phyloP scores from a whole-genome alignment of 1,140 invertebrate species.

The Bilobella aurantiaca region DNA sequence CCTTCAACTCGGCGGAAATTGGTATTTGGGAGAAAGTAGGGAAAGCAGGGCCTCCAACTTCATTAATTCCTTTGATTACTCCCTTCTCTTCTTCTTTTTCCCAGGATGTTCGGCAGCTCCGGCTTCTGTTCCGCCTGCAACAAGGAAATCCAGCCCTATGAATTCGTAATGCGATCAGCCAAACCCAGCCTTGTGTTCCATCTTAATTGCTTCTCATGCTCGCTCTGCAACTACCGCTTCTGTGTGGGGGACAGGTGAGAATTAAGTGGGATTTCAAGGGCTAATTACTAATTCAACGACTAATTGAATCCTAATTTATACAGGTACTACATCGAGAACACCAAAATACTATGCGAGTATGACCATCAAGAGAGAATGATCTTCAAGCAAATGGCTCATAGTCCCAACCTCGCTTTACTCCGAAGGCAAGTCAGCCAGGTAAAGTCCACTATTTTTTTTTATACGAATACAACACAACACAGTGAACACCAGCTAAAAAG shows the following conservation, averaged over 20 bases:
- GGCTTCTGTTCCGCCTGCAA: constrained; percentile 80
- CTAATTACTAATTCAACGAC: neutral
- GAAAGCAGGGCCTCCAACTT: neutral
- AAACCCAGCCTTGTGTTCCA: constrained; percentile 79
- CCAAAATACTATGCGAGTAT: constrained; percentile 94
- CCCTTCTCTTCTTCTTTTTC: constrained; percentile 24
- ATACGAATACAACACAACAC: too few relatives aligned
- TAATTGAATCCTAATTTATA: neutral
- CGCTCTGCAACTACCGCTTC: constrained; percentile 82
- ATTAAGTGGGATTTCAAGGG: too few relatives aligned
- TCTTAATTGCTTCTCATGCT: constrained; percentile 95
- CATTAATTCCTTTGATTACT: constrained; percentile 17
- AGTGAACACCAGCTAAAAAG: too few relatives aligned
- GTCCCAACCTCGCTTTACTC: constrained; percentile 47
- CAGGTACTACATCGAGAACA: constrained; percentile 72
- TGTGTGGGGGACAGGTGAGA: constrained; percentile 9
- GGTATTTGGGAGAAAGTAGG: neutral
- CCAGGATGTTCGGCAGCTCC: constrained; percentile 71
- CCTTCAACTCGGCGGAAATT: too few relatives aligned
- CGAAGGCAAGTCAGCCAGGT: constrained; percentile 45
- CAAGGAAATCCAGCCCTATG: constrained; percentile 94
- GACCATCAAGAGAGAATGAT: constrained; percentile 72
- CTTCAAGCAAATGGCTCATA: constrained; percentile 48
- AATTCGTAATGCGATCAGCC: constrained; percentile 96
- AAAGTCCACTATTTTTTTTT: neutral